Percentiles rank a stretch among this genome's conserved stretches.
These are phyloP conservation scores for Baccha elongata DNA, from an alignment of 2,888 invertebrate genomes.

Conservation along the genomic window DNA sequence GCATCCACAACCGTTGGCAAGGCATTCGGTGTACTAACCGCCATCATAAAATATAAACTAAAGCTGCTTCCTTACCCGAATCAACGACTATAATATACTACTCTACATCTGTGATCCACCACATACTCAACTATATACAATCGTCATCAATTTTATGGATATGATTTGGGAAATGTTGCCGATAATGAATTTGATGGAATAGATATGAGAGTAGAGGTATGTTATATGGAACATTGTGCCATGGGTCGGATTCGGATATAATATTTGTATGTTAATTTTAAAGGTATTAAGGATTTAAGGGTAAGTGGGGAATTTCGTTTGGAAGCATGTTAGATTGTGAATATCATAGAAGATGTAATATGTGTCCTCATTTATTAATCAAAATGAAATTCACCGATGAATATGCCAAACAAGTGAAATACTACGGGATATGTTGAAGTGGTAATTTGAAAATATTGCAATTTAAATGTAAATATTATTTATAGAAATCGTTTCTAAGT, in stretches of 20 bases:
- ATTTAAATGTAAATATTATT: constrained; percentile 34
- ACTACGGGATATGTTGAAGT: not conserved
- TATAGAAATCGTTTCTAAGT: constrained; percentile 15
- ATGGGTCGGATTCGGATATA: not conserved
- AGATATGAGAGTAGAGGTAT: not conserved
- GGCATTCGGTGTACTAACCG: not conserved
- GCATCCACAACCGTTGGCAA: not conserved
- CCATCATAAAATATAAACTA: not conserved
- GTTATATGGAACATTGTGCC: too few relatives aligned
- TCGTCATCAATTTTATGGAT: constrained; percentile 55
- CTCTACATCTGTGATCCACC: not conserved
- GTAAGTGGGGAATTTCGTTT: not conserved
- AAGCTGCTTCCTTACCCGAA: constrained; percentile 4
- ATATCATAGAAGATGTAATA: not conserved
- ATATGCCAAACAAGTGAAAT: not conserved
- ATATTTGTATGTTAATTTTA: constrained; percentile 11
- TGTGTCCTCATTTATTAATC: not conserved
- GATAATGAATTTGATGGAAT: constrained; percentile 32
- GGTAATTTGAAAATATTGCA: constrained; percentile 19
- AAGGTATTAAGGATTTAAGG: not conserved
- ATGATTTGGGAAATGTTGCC: constrained; percentile 45
- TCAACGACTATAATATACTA: not conserved
- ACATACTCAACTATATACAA: not conserved
- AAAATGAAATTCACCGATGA: constrained; percentile 12
- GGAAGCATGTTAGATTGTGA: not conserved